Conservation (phyloP, 2,888 invertebrate species). For the Philereme transversata region DNA sequence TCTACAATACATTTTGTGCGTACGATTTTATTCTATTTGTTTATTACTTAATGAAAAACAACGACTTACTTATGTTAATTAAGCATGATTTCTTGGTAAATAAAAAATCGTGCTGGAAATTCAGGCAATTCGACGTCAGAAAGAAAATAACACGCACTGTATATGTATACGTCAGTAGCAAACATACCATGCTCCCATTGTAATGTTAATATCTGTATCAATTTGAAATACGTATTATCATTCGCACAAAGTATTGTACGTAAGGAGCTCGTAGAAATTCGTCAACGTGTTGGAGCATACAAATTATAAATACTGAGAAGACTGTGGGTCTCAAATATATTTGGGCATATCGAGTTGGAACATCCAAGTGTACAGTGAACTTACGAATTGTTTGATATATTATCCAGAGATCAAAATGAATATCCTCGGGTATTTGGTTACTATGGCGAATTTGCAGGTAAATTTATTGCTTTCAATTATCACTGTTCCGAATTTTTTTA, state of each 20-base stretch:
- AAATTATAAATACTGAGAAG: slow-evolving; percentile 54
- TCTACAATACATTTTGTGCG: too few relatives aligned
- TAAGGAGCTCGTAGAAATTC: slow-evolving; percentile 46
- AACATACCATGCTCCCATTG: slow-evolving; percentile 27
- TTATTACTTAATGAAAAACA: too few relatives aligned
- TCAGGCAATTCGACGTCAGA: slow-evolving; percentile 12
- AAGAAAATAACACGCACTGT: slow-evolving; percentile 15
- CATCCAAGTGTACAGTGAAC: slow-evolving; percentile 23
- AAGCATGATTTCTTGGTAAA: not conserved
- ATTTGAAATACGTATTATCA: slow-evolving; percentile 48
- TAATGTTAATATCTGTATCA: slow-evolving; percentile 28
- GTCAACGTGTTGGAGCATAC: slow-evolving; percentile 51
- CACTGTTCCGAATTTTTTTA: too few relatives aligned
- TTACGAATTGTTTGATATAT: not conserved
- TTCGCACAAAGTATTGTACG: slow-evolving; percentile 51
- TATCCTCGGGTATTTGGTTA: slow-evolving; percentile 49
- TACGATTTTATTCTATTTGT: too few relatives aligned
- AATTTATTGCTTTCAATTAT: not conserved
- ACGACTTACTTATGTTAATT: too few relatives aligned
- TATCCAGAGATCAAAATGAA: slow-evolving; percentile 42
- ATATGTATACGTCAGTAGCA: slow-evolving; percentile 17
- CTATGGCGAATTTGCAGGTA: slow-evolving; percentile 54
- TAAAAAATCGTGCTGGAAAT: not conserved
- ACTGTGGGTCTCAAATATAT: slow-evolving; percentile 34
- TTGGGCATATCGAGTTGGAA: slow-evolving; percentile 36